Evolutionary conservation across 1,140 invertebrate species (phyloP).

Genomic region (Cyclargus thomasi): DNA sequence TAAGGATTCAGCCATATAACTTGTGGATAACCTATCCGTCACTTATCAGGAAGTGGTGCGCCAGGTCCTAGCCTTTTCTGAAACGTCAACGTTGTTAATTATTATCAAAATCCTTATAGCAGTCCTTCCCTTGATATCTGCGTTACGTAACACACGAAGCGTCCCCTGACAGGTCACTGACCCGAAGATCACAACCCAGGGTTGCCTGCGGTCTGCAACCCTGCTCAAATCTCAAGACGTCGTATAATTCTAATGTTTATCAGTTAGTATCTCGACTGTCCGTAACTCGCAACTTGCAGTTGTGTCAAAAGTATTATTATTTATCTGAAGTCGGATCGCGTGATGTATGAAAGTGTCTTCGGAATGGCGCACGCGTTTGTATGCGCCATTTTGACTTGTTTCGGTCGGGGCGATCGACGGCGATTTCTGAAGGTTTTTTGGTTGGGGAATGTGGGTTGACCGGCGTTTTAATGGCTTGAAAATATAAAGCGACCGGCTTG

Average conservation of each 20-base stretch:
- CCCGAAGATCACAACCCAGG: background rate
- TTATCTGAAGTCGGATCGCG: slow-evolving; percentile 19
- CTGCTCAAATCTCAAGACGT: background rate
- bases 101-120: too few relatives aligned
- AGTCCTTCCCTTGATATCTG: too few relatives aligned
- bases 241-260: background rate
- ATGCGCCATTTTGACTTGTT: slow-evolving; percentile 24
- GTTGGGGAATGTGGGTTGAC: background rate
- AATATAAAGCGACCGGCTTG: too few relatives aligned
- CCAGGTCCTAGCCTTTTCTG: too few relatives aligned
- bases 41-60: too few relatives aligned
- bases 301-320: slow-evolving; percentile 10
- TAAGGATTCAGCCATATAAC: too few relatives aligned
- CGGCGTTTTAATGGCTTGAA: background rate
- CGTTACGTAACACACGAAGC: background rate
- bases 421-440: too few relatives aligned
- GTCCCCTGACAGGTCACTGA: background rate
- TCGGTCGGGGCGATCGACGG: slow-evolving; percentile 15
- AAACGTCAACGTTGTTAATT: too few relatives aligned
- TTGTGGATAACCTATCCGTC: too few relatives aligned
- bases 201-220: too few relatives aligned
- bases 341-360: slow-evolving; percentile 24
- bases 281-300: background rate
- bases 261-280: background rate
- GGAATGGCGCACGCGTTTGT: slow-evolving; percentile 26